These are phyloP conservation scores for Apotomis turbidana DNA, from an alignment of 2,888 invertebrate species.

Conservation along the genomic window DNA sequence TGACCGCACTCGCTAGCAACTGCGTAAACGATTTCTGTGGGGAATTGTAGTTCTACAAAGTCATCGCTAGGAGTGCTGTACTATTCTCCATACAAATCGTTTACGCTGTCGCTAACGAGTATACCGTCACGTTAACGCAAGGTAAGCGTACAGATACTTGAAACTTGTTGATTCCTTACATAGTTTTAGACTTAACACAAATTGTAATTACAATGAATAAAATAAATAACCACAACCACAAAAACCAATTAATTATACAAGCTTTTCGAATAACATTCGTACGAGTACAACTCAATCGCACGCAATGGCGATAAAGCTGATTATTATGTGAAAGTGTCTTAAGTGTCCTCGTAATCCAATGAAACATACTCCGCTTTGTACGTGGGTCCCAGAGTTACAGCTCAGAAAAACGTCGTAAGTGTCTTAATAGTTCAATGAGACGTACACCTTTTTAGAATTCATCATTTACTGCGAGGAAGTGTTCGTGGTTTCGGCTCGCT, in stretches of 20 bases:
- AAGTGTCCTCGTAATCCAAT: neutral
- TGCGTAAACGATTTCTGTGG: no score
- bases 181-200: no score
- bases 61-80: no score
- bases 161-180: no score
- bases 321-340: neutral
- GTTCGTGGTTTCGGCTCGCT: slow-evolving; percentile 3
- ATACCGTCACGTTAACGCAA: no score
- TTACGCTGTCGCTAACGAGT: no score
- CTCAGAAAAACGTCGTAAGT: neutral
- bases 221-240: neutral
- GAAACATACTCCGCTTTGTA: neutral
- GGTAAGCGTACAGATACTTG: no score
- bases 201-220: neutral
- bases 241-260: neutral
- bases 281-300: neutral
- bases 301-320: neutral
- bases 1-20: no score
- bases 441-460: neutral
- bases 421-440: neutral
- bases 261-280: neutral
- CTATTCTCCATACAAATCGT: no score
- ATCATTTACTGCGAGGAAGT: neutral
- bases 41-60: no score
- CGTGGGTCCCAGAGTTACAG: neutral